Evolutionary conservation across 2,888 invertebrate genomes (phyloP).

Genomic region (Stenchaetothrips biformis): DNA sequence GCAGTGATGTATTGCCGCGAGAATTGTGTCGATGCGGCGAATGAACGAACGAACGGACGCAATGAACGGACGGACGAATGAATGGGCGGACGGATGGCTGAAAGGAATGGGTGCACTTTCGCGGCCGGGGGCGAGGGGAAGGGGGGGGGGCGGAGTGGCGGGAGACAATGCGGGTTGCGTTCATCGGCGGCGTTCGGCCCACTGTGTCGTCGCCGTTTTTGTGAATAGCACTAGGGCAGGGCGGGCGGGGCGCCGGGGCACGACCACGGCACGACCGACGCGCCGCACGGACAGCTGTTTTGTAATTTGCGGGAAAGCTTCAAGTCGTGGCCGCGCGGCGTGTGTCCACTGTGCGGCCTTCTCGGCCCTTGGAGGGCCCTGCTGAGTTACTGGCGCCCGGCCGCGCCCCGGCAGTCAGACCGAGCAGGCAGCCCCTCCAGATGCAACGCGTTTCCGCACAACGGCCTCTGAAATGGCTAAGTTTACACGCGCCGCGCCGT

Average conservation of each 20-base stretch:
- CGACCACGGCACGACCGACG: neutral
- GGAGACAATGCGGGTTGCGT: neutral
- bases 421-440: too few relatives aligned
- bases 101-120: slow-evolving; percentile 6
- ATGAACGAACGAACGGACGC: neutral
- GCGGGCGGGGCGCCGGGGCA: neutral
- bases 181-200: neutral
- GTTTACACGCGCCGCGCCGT: too few relatives aligned
- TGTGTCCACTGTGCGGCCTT: too few relatives aligned
- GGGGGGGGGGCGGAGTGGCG: neutral
- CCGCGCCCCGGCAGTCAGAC: neutral
- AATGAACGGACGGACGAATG: neutral
- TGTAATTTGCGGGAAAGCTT: slow-evolving; percentile 14
- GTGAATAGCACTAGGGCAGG: neutral
- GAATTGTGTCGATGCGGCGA: neutral
- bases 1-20: neutral
- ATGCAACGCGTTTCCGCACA: too few relatives aligned
- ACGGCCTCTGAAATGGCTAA: too few relatives aligned
- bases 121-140: neutral
- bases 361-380: too few relatives aligned
- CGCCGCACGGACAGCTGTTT: neutral
- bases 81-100: neutral
- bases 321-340: too few relatives aligned
- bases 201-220: neutral
- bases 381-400: neutral